Conservation (phyloP, 2,888 invertebrate species). For the Phasia obesa region DNA sequence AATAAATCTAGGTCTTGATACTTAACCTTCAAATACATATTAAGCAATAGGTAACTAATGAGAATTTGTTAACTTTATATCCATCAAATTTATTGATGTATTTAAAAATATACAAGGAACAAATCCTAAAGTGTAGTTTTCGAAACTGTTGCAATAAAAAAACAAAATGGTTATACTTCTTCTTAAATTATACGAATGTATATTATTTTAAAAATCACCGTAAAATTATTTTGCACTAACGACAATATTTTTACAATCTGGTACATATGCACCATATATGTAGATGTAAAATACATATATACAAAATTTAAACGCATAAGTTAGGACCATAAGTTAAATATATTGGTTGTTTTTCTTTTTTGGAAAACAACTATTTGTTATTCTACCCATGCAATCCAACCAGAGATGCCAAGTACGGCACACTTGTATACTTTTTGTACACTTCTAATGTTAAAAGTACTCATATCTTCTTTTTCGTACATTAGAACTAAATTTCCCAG, state of each 20-base stretch:
- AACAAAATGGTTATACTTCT: background rate
- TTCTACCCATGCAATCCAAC: slow-evolving; percentile 29
- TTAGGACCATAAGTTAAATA: slow-evolving; percentile 54
- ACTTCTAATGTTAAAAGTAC: too few species aligned
- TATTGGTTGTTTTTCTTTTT: background rate
- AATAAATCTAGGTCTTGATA: too few species aligned
- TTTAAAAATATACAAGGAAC: too few species aligned
- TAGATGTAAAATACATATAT: background rate
- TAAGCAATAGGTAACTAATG: too few species aligned
- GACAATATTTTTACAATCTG: background rate
- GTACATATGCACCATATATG: background rate
- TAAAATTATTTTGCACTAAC: background rate
- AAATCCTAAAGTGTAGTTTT: too few species aligned
- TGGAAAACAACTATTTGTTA: slow-evolving; percentile 38
- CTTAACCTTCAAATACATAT: too few species aligned
- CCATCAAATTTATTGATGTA: too few species aligned
- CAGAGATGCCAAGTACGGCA: background rate
- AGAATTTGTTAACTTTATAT: too few species aligned
- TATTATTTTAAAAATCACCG: background rate
- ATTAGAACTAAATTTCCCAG: too few species aligned
- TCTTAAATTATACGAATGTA: background rate
- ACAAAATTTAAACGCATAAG: slow-evolving; percentile 9
- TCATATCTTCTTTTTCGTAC: too few species aligned
- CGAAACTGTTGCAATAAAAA: too few species aligned
- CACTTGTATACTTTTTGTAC: too few species aligned